A percentile compares a stretch with the other conserved stretches of the same genome.
phyloP scores from a whole-genome alignment of 2,888 invertebrate species.

The Eremobia ochroleuca region DNA sequence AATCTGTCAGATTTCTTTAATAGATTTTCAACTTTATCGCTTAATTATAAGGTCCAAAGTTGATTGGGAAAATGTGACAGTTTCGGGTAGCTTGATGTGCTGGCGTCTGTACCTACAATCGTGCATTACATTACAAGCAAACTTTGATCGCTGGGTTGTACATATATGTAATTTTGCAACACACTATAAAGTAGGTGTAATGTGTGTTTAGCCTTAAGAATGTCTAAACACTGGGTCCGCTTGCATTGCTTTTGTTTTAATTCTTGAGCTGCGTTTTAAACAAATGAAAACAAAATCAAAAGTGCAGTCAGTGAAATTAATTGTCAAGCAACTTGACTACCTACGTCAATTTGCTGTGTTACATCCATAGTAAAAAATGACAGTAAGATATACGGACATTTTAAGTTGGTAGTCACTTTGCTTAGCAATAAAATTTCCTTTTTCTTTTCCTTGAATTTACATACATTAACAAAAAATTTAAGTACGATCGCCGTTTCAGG shows the following conservation, averaged over 20 bases:
- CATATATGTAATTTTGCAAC: not conserved
- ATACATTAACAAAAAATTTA: not conserved
- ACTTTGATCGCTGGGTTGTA: not conserved
- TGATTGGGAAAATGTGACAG: too few species aligned
- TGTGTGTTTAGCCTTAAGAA: not conserved
- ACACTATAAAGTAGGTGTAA: not conserved
- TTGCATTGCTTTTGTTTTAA: not conserved
- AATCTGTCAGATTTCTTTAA: too few species aligned
- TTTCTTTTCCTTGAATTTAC: too few species aligned
- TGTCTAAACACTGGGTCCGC: not conserved
- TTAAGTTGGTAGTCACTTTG: not conserved
- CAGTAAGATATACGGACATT: not conserved
- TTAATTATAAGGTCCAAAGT: too few species aligned
- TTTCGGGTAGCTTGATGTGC: too few species aligned
- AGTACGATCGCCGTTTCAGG: too few species aligned
- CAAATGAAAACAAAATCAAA: too few species aligned
- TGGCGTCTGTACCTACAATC: too few species aligned
- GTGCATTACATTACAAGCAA: not conserved
- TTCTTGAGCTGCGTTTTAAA: not conserved
- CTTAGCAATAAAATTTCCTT: too few species aligned
- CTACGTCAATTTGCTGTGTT: not conserved
- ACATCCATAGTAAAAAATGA: not conserved
- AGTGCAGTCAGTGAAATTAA: not conserved
- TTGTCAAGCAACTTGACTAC: too few species aligned
- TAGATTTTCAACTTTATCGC: too few species aligned